A percentile compares a stretch with the other conserved stretches of the same genome.
These are phyloP conservation scores for Galeopsomyia nigrocyanea DNA, from an alignment of 2,888 invertebrate genomes.

Conservation along the genomic window DNA sequence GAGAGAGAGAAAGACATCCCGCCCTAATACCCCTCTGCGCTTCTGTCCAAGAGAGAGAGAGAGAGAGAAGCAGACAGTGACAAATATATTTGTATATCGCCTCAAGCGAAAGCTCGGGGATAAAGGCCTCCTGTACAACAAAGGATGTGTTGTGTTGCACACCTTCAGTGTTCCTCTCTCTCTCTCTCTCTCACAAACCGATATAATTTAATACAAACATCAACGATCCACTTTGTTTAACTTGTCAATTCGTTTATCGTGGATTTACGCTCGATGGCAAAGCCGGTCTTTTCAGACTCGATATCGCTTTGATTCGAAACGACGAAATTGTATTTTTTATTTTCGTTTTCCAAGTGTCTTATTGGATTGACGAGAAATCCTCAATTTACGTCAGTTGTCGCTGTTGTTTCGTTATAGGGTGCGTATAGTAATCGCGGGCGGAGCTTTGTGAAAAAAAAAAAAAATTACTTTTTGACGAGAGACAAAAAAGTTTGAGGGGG, in stretches of 20 bases:
- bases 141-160: background rate
- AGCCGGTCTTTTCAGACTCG: no score
- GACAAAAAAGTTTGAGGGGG: no score
- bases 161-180: slow-evolving; percentile 13
- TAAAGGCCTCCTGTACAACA: slow-evolving; percentile 14
- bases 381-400: slow-evolving; percentile 25
- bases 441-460: background rate
- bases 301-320: no score
- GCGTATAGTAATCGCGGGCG: background rate
- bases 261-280: no score
- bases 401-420: slow-evolving; percentile 27
- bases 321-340: no score
- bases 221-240: background rate
- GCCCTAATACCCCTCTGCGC: slow-evolving; percentile 36
- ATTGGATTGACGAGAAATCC: slow-evolving; percentile 12
- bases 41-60: slow-evolving; percentile 29
- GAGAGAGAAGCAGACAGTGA: slow-evolving; percentile 46
- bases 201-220: slow-evolving; percentile 42
- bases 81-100: slow-evolving; percentile 56
- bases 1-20: slow-evolving; percentile 42
- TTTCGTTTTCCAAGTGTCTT: no score
- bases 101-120: slow-evolving; percentile 28
- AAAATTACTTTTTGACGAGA: background rate
- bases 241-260: no score
- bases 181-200: background rate